Evolutionary conservation across 2,113 vertebrate species (phyloP).

Genomic region (Balaenoptera acutorostrata): DNA sequence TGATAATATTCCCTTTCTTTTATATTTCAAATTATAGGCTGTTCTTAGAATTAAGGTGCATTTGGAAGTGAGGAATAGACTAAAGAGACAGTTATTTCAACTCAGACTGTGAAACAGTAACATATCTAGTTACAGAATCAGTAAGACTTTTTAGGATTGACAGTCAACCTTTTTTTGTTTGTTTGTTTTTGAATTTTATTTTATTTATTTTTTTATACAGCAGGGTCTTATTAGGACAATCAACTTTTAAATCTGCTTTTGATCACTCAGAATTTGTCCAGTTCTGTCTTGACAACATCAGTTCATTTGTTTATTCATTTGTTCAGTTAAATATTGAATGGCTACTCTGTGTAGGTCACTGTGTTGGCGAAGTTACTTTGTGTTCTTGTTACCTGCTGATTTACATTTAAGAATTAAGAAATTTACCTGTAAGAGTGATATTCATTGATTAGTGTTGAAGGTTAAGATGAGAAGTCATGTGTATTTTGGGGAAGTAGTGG

Average conservation of each 20-base stretch:
- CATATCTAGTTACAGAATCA: neutral
- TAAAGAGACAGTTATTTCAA: neutral
- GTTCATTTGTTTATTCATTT: constrained; percentile 18
- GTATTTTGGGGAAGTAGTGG: neutral
- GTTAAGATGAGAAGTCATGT: neutral
- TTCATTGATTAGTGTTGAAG: neutral
- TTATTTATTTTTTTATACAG: too few relatives aligned
- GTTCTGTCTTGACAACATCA: neutral
- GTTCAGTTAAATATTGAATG: constrained; percentile 37
- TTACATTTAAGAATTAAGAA: constrained; percentile 20
- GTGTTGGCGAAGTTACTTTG: constrained; percentile 1
- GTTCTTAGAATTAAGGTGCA: neutral
- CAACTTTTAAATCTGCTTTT: constrained; percentile 26
- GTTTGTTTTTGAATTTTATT: too few relatives aligned
- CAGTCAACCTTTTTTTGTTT: neutral
- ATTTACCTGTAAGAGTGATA: neutral
- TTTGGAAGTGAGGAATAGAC: neutral
- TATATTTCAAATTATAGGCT: constrained; percentile 2
- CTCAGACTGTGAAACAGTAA: neutral
- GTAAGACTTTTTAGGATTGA: neutral
- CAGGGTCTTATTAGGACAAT: too few relatives aligned
- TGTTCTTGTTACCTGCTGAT: neutral
- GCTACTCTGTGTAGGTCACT: neutral
- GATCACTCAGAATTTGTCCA: neutral
- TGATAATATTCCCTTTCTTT: neutral